Evolutionary conservation across 2,888 invertebrate genomes (phyloP).

Genomic region (Cheiracanthium punctorium): DNA sequence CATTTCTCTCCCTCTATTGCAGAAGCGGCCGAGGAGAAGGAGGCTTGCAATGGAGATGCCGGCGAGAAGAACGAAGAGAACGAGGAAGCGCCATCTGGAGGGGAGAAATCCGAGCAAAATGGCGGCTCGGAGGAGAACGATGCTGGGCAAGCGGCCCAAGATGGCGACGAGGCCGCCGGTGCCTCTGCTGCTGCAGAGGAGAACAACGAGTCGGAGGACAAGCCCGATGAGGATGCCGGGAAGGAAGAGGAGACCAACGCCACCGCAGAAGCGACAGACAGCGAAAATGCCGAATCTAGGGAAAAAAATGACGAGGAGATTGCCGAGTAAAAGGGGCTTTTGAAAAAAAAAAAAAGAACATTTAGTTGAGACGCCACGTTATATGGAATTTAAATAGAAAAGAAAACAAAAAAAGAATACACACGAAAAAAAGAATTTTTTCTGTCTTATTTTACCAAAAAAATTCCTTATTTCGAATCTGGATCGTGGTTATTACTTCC

Average conservation of each 20-base stretch:
- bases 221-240: slow-evolving; percentile 16
- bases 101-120: slow-evolving; percentile 50
- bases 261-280: slow-evolving; percentile 36
- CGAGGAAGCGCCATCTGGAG: slow-evolving; percentile 40
- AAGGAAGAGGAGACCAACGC: slow-evolving; percentile 22
- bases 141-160: slow-evolving; percentile 45
- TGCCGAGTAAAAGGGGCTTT: slow-evolving; percentile 45
- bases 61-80: slow-evolving; percentile 37
- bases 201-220: slow-evolving; percentile 29
- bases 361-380: too few relatives aligned
- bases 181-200: slow-evolving; percentile 33
- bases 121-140: slow-evolving; percentile 52
- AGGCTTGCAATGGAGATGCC: slow-evolving; percentile 52
- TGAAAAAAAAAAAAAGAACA: too few relatives aligned
- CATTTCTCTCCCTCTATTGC: not conserved
- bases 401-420: slow-evolving; percentile 28
- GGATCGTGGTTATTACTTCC: slow-evolving; percentile 48
- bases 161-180: slow-evolving; percentile 51
- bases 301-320: slow-evolving; percentile 53
- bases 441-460: slow-evolving; percentile 38
- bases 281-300: slow-evolving; percentile 61
- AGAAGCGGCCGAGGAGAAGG: slow-evolving; percentile 41
- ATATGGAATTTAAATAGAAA: not conserved
- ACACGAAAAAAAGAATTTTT: slow-evolving; percentile 28
- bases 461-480: slow-evolving; percentile 42